Evolutionary conservation across 2,797 vertebrate species (phyloP).

Genomic region (Gymnoscopelus braueri): DNA sequence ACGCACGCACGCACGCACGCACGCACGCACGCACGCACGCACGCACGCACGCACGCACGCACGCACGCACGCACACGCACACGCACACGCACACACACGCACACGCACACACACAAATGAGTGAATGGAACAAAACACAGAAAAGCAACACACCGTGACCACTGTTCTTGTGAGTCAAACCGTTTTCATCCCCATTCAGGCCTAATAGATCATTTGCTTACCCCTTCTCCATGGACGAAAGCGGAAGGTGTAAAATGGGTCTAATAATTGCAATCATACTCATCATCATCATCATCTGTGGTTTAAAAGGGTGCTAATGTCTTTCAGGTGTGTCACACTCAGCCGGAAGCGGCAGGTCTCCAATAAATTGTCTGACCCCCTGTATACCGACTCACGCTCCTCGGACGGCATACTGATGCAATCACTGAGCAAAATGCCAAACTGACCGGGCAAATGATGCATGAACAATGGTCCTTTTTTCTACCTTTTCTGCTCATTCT

Average conservation of each 20-base stretch:
- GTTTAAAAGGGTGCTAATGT: constrained; percentile 55
- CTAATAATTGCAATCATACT: constrained; percentile 12
- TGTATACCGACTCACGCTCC: constrained; percentile 8
- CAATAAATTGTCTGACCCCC: no score
- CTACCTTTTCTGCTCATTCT: neutral
- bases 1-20: neutral
- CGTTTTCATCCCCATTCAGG: constrained; percentile 16
- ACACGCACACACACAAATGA: neutral
- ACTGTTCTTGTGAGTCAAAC: constrained; percentile 35
- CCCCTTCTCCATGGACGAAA: constrained; percentile 43
- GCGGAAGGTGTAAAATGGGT: constrained; percentile 46
- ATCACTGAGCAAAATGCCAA: constrained; percentile 54
- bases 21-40: neutral
- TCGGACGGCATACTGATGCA: constrained; percentile 43
- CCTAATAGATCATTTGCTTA: constrained; percentile 28
- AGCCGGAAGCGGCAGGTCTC: constrained; percentile 28
- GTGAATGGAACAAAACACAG: neutral
- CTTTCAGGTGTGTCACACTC: constrained; percentile 50
- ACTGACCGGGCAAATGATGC: constrained; percentile 56
- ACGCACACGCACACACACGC: neutral
- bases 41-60: no score
- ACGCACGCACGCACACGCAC: neutral
- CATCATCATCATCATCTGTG: constrained; percentile 48
- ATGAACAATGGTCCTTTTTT: constrained; percentile 33
- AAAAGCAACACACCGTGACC: constrained; percentile 6